Percentiles rank a stretch among this genome's conserved stretches.
These are phyloP conservation scores for Catostylus mosaicus DNA, from an alignment of 30 jellyfish, hydroid and myxozoan species.

Conservation along the genomic window DNA sequence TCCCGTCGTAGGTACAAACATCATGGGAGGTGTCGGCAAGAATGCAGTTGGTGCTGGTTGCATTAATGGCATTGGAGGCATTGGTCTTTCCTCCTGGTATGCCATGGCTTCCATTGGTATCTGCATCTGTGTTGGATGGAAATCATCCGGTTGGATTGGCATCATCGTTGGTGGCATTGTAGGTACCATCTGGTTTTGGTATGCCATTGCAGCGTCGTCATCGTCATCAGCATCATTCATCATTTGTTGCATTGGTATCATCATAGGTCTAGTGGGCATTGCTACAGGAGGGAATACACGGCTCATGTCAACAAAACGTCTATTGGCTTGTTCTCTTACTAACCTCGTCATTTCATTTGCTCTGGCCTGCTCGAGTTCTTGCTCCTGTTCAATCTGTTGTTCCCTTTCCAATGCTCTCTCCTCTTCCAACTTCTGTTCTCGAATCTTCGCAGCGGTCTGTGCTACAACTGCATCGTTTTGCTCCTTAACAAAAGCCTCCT, in stretches of 20 bases:
- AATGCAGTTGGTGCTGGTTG: conserved; percentile 57
- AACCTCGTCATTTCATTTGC: conserved; percentile 42
- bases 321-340: conserved; percentile 35
- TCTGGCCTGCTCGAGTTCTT: conserved; percentile 53
- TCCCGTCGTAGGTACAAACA: conserved; percentile 33
- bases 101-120: conserved; percentile 36
- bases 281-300: conserved; percentile 17
- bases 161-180: conserved; percentile 18
- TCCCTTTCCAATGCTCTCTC: conserved; percentile 41
- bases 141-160: conserved; percentile 37
- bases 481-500: conserved; percentile 29
- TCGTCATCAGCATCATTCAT: background rate
- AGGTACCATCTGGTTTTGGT: conserved; percentile 4
- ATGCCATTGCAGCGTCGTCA: conserved; percentile 3
- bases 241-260: conserved; percentile 25
- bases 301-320: conserved; percentile 13
- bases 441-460: conserved; percentile 37
- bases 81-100: conserved; percentile 26
- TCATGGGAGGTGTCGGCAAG: conserved; percentile 61
- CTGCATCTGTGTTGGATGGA: conserved; percentile 50
- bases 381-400: conserved; percentile 59
- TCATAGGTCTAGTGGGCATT: conserved; percentile 11
- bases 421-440: conserved; percentile 57
- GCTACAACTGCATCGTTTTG: conserved; percentile 27
- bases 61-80: conserved; percentile 45